Evolutionary conservation across 2,888 invertebrate genomes (phyloP).

Genomic region (Caenorhabditis sp.): DNA sequence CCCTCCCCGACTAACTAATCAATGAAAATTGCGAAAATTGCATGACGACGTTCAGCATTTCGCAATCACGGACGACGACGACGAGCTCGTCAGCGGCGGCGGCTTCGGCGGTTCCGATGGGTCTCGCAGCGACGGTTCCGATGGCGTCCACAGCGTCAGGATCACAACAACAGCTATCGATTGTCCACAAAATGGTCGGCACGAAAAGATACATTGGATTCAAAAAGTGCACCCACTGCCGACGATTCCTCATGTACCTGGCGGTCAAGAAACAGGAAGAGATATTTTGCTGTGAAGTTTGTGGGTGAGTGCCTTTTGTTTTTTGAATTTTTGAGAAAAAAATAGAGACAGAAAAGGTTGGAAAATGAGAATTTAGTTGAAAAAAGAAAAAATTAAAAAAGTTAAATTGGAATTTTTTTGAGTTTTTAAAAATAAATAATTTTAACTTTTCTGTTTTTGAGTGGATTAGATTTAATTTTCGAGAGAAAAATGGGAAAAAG

Average conservation of each 20-base stretch:
- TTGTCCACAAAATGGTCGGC: constrained; percentile 48
- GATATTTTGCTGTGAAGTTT: constrained; percentile 54
- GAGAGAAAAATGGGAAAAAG: too few relatives aligned
- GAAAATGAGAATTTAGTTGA: too few relatives aligned
- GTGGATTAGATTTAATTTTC: too few relatives aligned
- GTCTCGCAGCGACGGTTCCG: constrained; percentile 1
- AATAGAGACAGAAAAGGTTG: too few relatives aligned
- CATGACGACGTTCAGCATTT: constrained; percentile 51
- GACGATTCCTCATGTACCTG: constrained; percentile 32
- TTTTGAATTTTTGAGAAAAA: too few relatives aligned
- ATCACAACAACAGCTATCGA: constrained; percentile 27
- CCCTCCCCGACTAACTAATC: too few relatives aligned
- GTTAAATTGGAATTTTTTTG: too few relatives aligned
- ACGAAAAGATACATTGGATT: constrained; percentile 30
- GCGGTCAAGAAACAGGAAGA: constrained; percentile 42
- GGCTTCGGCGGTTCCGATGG: constrained; percentile 6
- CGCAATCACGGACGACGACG: constrained; percentile 36
- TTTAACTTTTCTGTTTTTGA: too few relatives aligned
- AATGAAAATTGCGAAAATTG: too few relatives aligned
- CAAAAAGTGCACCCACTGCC: constrained; percentile 38
- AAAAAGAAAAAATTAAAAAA: too few relatives aligned
- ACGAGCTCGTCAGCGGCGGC: constrained; percentile 10
- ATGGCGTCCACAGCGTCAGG: neutral
- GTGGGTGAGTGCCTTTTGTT: constrained; percentile 66
- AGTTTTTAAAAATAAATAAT: too few relatives aligned